phyloP scores from a whole-genome alignment of 2,113 vertebrate genomes.

The Rhinoptilus africanus region DNA sequence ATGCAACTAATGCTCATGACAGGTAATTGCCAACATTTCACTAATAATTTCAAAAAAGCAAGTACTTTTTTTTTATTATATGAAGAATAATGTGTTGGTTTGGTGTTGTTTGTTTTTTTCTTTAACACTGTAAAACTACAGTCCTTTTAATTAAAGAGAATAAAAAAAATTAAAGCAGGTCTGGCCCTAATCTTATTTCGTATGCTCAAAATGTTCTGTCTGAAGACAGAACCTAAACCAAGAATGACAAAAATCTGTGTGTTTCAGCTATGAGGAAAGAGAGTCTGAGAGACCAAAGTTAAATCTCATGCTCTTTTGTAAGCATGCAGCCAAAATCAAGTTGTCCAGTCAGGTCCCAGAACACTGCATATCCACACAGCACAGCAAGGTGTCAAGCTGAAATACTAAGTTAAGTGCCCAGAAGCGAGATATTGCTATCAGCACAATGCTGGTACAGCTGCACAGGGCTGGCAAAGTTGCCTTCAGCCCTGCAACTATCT shows the following conservation, averaged over 20 bases:
- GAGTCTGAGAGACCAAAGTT: neutral
- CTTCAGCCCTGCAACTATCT: neutral
- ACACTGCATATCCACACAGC: neutral
- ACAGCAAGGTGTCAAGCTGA: neutral
- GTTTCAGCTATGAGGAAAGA: neutral
- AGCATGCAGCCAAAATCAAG: neutral
- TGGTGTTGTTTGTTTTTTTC: neutral
- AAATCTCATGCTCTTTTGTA: neutral
- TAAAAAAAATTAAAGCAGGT: neutral
- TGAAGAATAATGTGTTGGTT: neutral
- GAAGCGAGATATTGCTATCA: neutral
- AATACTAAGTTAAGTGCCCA: neutral
- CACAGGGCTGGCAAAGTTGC: neutral
- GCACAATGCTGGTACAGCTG: neutral
- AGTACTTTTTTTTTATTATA: neutral
- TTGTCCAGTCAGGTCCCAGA: neutral
- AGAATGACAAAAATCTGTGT: neutral
- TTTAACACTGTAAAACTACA: neutral
- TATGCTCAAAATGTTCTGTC: neutral
- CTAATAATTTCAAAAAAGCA: neutral
- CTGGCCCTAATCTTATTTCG: neutral
- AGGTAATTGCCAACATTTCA: neutral
- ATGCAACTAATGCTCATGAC: neutral
- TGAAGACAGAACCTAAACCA: neutral
- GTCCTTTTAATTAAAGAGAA: neutral